Conservation (phyloP, 2,888 invertebrate genomes). For the Acanthosoma haemorrhoidale region DNA sequence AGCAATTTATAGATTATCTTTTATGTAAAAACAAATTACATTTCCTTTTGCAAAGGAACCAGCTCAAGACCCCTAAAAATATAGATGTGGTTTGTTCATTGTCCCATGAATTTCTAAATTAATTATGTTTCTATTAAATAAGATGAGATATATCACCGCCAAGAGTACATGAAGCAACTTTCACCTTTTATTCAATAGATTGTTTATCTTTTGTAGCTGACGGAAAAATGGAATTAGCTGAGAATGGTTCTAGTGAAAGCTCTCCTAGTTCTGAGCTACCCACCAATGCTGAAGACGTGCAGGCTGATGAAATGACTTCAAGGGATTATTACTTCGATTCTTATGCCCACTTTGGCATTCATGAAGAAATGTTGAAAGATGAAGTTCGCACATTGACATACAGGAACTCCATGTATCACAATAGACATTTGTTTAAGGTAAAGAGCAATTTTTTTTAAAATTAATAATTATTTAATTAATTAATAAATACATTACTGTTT, state of each 20-base stretch:
- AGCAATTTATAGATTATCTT: no score
- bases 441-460: no score
- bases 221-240: conserved; percentile 21
- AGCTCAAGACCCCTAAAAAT: no score
- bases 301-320: conserved; percentile 96
- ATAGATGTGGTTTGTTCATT: not conserved
- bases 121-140: not conserved
- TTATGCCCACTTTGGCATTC: conserved; percentile 99
- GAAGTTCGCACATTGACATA: conserved; percentile 98
- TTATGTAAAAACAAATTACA: no score
- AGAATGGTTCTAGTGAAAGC: conserved; percentile 17
- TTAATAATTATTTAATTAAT: no score
- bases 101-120: not conserved
- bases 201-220: not conserved
- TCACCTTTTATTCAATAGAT: no score
- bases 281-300: conserved; percentile 47
- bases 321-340: conserved; percentile 99
- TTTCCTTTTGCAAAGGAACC: no score
- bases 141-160: not conserved
- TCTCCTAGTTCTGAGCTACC: conserved; percentile 10
- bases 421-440: conserved; percentile 89
- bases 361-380: conserved; percentile 99
- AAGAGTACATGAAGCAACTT: no score
- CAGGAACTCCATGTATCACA: conserved; percentile 98
- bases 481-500: no score